Evolutionary conservation across 2,888 invertebrate species (phyloP), one percentile per base, ranked within the genome.

Genomic region (Drosophila gaucha): DNA sequence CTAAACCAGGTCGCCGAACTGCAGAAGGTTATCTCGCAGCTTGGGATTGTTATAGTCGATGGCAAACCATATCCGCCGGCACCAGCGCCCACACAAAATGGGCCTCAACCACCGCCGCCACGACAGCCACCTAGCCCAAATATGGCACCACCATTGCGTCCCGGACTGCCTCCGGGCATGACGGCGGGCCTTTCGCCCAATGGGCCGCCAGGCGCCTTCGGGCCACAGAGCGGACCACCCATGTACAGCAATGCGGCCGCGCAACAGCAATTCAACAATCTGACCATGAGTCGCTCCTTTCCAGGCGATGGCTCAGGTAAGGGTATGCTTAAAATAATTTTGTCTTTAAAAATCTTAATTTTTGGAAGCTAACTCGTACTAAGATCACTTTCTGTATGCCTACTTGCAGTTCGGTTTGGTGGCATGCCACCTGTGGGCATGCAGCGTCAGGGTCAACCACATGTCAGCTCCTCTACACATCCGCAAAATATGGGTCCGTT

Each of bases 11-110:
- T 96, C 84, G 94, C 95, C 49, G 96, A 96, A 89, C 93, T 96
- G 57, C 93, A 96, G 80, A 95, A 96, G 93, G 96, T 96, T 71
- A 93, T 96, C 79, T 94, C 95, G 44, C 94, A 94, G 50, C 94
- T 96, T 89, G 96, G 96, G 70, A 95, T 95, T 67, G 96, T 96
- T 84, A 95, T 96, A 39, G 96, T 96, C 65, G 96, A 96, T 92
- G 96, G 96, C 62, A 94, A 96, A 90, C 94, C 95, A 74, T 96
- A 96, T 92, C 94, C 95, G 30, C 88, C 93, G 31, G 38, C 79
- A 36, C 75, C 76, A 35, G 43, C 68, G n/a, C 70, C 70, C 3
- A 92, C 93, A 8, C 88, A 87, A 41, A 91, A 88, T 58, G 90
- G 89, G 1, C 91, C 82, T 2, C 60, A 90, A 8, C 90, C 90